Percentiles rank a stretch among this genome's conserved stretches.
Conservation (phyloP, 2,888 invertebrate species). For the Caenorhabditis japonica region DNA sequence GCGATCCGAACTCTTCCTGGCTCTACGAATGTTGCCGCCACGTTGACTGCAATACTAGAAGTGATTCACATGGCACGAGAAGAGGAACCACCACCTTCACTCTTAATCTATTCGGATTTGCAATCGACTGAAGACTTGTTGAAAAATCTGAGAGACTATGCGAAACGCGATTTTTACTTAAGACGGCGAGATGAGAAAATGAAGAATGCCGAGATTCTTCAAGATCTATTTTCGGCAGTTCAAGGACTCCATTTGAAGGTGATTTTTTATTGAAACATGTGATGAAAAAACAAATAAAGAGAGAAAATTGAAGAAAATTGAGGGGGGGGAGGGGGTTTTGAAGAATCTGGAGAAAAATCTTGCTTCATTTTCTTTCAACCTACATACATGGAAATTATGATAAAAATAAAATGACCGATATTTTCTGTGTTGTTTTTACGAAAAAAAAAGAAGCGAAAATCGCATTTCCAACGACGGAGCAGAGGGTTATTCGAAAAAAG, state of each 20-base stretch:
- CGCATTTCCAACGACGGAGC: too few species aligned
- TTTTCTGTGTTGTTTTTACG: too few species aligned
- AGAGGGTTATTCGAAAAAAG: too few species aligned
- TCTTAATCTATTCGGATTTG: slow-evolving; percentile 44
- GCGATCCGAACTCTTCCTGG: slow-evolving; percentile 35
- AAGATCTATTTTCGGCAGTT: slow-evolving; percentile 35
- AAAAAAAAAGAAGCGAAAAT: too few species aligned
- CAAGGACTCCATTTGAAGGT: slow-evolving; percentile 36
- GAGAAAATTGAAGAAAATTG: too few species aligned
- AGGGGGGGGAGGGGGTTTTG: too few species aligned
- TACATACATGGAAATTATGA: too few species aligned
- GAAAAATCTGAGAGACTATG: slow-evolving; percentile 19
- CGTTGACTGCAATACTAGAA: slow-evolving; percentile 36
- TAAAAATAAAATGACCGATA: too few species aligned
- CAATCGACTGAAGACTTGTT: slow-evolving; percentile 17
- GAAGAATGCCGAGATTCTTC: slow-evolving; percentile 32
- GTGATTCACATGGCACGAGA: slow-evolving; percentile 35
- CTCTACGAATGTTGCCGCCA: slow-evolving; percentile 32
- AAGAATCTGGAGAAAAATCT: too few species aligned
- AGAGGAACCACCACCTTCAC: slow-evolving; percentile 33
- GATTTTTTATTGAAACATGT: too few species aligned
- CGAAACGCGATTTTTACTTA: slow-evolving; percentile 49
- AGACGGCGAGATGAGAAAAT: slow-evolving; percentile 11
- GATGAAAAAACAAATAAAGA: too few species aligned
- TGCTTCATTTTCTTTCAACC: too few species aligned